Base-by-base conservation (phyloP, 2,113 vertebrate genomes). In the Myrmophylax atrothorax region DNA sequence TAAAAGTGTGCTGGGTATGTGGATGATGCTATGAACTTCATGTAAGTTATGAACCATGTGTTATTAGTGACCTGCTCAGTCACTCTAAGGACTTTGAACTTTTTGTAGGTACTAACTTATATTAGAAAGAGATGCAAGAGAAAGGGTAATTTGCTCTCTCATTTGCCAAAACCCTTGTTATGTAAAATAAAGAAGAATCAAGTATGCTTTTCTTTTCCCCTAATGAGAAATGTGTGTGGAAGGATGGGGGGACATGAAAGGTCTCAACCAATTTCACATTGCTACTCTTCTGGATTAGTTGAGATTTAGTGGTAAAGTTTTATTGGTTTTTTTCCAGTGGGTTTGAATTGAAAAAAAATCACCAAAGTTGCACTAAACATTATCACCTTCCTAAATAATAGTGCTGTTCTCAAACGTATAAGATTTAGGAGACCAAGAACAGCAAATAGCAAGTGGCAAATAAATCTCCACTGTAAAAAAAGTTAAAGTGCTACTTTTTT, bases 11-110 rank as follows among this genome's bases (percentile, higher is more conserved):
- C 64, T 58, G 75, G 17, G 33, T 94, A 78, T 49, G n/a, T 6
- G 5, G 37, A 66, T 78, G 79, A 94, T 93, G 69, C 62, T 80
- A 93, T 84, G 64, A 91, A 35, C 28, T 84, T 95, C 49, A n/a
- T 91, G 67, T 23, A 63, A 63, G 16, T 59, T 75, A 49, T 6
- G 16, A 80, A 44, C 10, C 76, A 4, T 35, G 10, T 19, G 17
- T 47, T 95, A 44, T 18, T 75, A 75, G 35, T 1, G 3, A 55
- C 55, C 76, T 96, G 73, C 72, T 94, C 93, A n/a, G 56, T 95
- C 79, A 66, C 69, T 93, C 37, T 49, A 83, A 92, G 69, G 81
- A 92, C 33, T 49, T 18, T 78, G 63, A 85, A 35, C 18, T 80
- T 79, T 89, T 81, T 74, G 50, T 85, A 82, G 84, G 60, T 85